Evolutionary conservation across 2,888 invertebrate genomes (phyloP).

Genomic region (Sepioteuthis lessoniana): DNA sequence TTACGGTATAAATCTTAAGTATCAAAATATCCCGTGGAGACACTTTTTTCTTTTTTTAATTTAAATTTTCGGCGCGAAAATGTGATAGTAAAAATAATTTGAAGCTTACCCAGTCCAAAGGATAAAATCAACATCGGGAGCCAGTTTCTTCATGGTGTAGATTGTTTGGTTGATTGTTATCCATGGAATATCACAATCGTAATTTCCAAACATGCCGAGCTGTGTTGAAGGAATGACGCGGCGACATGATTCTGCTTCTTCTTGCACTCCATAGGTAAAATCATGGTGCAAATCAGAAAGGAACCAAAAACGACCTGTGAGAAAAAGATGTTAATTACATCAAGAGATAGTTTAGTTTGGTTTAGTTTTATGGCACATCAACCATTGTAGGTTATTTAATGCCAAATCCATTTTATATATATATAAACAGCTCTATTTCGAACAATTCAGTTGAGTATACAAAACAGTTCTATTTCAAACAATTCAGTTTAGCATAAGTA

Average conservation of each 20-base stretch:
- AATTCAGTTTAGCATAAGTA: no score
- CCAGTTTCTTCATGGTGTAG: conserved; percentile 87
- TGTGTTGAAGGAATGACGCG: conserved; percentile 53
- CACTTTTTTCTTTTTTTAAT: no score
- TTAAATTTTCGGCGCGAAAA: no score
- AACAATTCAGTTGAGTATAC: no score
- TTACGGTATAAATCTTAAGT: no score
- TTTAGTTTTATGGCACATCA: no score
- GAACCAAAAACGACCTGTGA: conserved; percentile 71
- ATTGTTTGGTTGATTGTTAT: conserved; percentile 90
- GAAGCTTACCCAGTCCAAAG: conserved; percentile 91
- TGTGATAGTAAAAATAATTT: background rate
- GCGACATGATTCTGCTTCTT: conserved; percentile 60
- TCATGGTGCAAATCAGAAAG: conserved; percentile 73
- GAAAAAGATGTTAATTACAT: background rate
- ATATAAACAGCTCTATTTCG: no score
- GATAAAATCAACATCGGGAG: conserved; percentile 91
- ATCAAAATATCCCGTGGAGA: no score
- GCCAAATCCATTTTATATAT: no score
- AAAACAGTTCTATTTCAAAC: no score
- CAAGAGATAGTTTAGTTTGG: no score
- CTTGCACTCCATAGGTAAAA: conserved; percentile 62
- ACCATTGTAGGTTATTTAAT: no score
- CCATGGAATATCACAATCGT: conserved; percentile 92
- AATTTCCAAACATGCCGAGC: conserved; percentile 82